Base-by-base conservation (phyloP, 2,888 invertebrate genomes). In the Lymantria dispar region DNA sequence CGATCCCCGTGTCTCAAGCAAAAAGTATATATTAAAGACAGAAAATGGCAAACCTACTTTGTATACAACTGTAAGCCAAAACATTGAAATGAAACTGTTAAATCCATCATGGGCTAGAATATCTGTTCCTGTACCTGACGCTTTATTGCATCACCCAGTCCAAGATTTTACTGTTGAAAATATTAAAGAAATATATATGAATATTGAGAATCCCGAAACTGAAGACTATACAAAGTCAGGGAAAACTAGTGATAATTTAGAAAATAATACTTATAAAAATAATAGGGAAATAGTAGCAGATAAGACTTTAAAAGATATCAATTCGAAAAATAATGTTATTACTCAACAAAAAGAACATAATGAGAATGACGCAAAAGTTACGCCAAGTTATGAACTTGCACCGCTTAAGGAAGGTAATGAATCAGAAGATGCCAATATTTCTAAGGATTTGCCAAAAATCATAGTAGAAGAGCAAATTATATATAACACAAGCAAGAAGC, bases 1-100 rank as follows among this genome's bases (percentile, higher is more conserved):
- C 43, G 90, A 89, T 58, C 89, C 90, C 8, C 78, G 89, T 64
- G 50, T 72, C 40, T 63, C 61, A 13, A 85, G 82, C 68, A 76
- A 71, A 37, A 83, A 73, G 51, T 88, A 88, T 70, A 38, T 74
- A 31, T 33, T 80, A 43, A 62, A 67, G 48, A 69, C 56, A 37
- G 62, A 74, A 50, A 70, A 72, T 56, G 76, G 74, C 8, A 74
- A 68, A 58, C 57, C 63, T 12, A 51, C 62, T 31, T 60, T 87
- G 46, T 63, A 70, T 29, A 76, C 82, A 50, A 57, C 58, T 37
- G 60, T 47, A 47, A 77, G 76, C 39, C 74, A 67, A 54, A 61
- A 78, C 70, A 56, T 85, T 40, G 62, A 78, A 53, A 60, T 89
- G 31, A 66, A 64, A 70, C 54, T 66, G 13, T 49, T 87, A 39